Evolutionary conservation across 1,140 invertebrate species (phyloP).

Genomic region (Lepidotrigona ventralis): DNA sequence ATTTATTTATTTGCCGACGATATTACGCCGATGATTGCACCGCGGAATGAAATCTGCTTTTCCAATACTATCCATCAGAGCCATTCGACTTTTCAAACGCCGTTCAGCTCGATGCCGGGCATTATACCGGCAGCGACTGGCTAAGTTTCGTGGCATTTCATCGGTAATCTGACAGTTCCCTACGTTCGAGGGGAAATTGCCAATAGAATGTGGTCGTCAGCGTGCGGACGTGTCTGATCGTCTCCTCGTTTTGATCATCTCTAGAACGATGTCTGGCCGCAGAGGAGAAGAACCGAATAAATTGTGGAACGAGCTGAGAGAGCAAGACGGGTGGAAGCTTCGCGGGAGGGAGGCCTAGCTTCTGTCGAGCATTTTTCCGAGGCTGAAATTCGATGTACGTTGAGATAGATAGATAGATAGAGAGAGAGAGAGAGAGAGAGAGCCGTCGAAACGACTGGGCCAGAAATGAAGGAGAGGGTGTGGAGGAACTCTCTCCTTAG

Average conservation of each 20-base stretch:
- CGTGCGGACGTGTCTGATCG: constrained; percentile 22
- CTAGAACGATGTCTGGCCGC: constrained; percentile 14
- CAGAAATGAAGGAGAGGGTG: no score
- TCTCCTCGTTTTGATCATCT: constrained; percentile 50
- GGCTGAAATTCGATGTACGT: constrained; percentile 45
- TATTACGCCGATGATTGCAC: not conserved
- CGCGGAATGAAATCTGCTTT: not conserved
- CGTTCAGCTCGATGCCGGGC: not conserved
- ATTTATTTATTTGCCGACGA: constrained; percentile 11
- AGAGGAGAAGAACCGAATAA: not conserved
- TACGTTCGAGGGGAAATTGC: not conserved
- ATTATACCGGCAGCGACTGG: not conserved
- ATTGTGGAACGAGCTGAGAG: not conserved
- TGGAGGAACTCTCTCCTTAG: constrained; percentile 46
- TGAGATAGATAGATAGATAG: no score
- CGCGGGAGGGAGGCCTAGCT: not conserved
- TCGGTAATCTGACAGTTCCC: not conserved
- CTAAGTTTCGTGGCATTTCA: not conserved
- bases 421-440: not conserved
- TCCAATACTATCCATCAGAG: not conserved
- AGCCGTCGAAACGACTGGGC: no score
- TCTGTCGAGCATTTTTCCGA: constrained; percentile 34
- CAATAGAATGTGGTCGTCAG: no score
- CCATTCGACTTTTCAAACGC: not conserved
- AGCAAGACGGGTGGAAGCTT: constrained; percentile 7